Conservation (phyloP, 2,888 invertebrate genomes). For the Clunio marinus region DNA sequence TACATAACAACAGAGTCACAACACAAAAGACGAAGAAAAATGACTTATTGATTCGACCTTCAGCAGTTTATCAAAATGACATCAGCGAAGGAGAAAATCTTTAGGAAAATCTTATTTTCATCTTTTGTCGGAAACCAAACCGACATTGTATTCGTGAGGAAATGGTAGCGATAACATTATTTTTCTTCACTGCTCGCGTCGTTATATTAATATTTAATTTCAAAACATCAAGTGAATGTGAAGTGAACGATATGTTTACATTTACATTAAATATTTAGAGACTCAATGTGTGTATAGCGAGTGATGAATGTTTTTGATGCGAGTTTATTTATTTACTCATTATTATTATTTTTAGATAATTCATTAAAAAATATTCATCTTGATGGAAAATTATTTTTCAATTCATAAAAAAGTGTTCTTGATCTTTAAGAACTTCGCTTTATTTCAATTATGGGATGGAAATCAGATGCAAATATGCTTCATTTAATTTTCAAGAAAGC, state of each 20-base stretch:
- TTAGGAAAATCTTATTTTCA: background rate
- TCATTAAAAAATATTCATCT: no score
- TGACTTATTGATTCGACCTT: constrained; percentile 36
- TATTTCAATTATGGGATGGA: no score
- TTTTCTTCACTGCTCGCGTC: constrained; percentile 8
- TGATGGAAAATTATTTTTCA: no score
- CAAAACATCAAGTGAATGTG: constrained; percentile 19
- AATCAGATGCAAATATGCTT: no score
- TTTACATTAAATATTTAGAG: constrained; percentile 31
- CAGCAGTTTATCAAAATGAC: constrained; percentile 1
- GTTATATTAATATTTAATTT: constrained; percentile 37
- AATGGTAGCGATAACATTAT: constrained; percentile 30
- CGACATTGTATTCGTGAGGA: constrained; percentile 20
- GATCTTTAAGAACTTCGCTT: no score
- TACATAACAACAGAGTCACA: background rate
- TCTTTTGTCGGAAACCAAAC: background rate
- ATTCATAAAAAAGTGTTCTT: no score
- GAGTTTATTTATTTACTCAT: no score
- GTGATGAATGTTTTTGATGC: no score
- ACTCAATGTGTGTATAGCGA: no score
- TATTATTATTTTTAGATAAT: no score
- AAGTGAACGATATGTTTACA: constrained; percentile 33
- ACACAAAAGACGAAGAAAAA: constrained; percentile 19
- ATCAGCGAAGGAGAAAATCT: background rate
- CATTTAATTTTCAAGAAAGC: no score